Percentiles rank a stretch among this genome's conserved stretches.
Conservation (phyloP, 2,113 vertebrate species). For the Eretmochelys imbricata region DNA sequence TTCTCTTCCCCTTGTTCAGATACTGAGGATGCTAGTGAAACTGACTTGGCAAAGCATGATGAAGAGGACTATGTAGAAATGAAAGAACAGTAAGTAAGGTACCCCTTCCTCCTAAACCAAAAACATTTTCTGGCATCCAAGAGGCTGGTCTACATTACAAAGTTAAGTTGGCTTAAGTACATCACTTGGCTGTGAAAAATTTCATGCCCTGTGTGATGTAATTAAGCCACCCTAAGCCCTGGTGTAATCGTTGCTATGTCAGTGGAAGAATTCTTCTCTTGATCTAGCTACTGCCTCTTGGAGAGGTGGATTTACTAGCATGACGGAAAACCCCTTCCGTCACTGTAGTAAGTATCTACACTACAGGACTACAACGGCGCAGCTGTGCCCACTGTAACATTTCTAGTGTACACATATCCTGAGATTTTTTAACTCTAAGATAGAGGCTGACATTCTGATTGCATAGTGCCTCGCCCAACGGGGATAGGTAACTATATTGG, state of each 20-base stretch:
- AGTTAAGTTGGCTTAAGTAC: neutral
- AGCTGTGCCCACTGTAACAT: neutral
- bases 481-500: neutral
- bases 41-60: conserved; percentile 95
- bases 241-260: neutral
- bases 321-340: neutral
- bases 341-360: neutral
- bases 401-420: neutral
- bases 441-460: neutral
- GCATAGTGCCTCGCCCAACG: neutral
- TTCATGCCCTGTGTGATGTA: neutral
- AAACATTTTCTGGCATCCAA: neutral
- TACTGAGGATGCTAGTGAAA: conserved; percentile 98
- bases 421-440: neutral
- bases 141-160: neutral
- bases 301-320: neutral
- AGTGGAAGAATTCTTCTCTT: neutral
- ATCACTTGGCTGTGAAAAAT: neutral
- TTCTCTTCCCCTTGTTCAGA: conserved; percentile 75
- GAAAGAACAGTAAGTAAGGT: conserved; percentile 94
- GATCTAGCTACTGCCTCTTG: neutral
- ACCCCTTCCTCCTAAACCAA: neutral
- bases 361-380: no score
- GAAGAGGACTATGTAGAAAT: conserved; percentile 98
- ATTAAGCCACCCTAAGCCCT: neutral